A percentile compares a stretch with the other conserved stretches of the same genome.
Conservation (phyloP, 2,113 vertebrate genomes). For the Cyanoramphus novaezelandiae region DNA sequence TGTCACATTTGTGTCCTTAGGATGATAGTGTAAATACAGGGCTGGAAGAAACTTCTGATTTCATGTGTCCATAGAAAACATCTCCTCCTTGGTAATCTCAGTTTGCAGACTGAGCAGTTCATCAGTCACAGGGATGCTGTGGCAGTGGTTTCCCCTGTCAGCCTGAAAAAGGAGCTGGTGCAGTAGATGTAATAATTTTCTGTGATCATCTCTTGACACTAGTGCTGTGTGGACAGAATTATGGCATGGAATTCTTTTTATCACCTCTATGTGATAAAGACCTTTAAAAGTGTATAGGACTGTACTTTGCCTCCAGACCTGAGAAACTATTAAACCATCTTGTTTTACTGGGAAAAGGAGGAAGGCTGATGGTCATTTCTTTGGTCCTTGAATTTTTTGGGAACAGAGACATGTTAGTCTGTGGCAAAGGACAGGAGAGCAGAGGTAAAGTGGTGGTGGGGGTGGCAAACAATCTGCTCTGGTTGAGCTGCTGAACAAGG, state of each 20-base stretch:
- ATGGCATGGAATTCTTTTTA: neutral
- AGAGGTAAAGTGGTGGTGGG: neutral
- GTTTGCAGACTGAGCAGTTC: neutral
- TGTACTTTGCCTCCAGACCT: neutral
- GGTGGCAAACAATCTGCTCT: neutral
- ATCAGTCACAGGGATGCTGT: neutral
- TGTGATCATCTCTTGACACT: neutral
- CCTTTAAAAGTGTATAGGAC: neutral
- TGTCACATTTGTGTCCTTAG: neutral
- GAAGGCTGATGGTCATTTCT: neutral
- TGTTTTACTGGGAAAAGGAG: neutral
- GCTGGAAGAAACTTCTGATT: neutral
- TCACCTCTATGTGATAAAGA: rapidly evolving
- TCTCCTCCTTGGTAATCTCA: neutral
- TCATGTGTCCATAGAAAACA: neutral
- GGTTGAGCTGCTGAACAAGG: neutral
- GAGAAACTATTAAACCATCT: neutral
- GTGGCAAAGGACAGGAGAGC: rapidly evolving
- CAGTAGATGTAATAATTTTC: neutral
- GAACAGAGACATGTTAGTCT: neutral
- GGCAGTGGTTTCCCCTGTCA: neutral
- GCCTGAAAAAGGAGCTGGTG: neutral
- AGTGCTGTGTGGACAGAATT: neutral
- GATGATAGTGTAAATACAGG: neutral
- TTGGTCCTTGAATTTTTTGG: neutral